A percentile compares a stretch with the other conserved stretches of the same genome.
Evolutionary conservation across 2,797 vertebrate genomes (phyloP).

Genomic region (Parambassis ranga): DNA sequence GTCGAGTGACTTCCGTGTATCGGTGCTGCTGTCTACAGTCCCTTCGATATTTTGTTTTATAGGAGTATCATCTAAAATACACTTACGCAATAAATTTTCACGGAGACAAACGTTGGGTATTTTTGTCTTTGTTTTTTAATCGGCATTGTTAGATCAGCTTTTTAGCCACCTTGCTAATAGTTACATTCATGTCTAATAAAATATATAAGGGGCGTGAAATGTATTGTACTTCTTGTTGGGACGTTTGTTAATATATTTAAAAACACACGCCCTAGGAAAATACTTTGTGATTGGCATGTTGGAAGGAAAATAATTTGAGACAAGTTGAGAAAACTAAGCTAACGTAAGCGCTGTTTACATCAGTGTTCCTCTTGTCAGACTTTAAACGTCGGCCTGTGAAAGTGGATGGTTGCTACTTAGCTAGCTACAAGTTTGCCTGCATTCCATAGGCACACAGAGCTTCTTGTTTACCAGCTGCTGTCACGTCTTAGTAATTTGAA

Average conservation of each 20-base stretch:
- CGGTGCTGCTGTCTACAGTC: background rate
- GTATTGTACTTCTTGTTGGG: background rate
- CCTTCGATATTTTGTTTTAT: background rate
- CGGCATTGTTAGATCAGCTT: constrained; percentile 32
- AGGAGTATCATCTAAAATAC: background rate
- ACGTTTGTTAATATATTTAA: background rate
- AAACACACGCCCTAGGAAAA: too few relatives aligned
- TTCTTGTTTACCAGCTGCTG: background rate
- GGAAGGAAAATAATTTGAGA: background rate
- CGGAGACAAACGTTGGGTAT: background rate
- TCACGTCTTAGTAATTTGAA: background rate
- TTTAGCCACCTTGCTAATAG: constrained; percentile 25
- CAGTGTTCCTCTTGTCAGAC: background rate
- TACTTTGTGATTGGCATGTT: background rate
- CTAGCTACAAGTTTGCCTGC: constrained; percentile 29
- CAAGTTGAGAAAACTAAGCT: background rate
- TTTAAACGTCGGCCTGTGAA: background rate
- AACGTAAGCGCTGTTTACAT: constrained; percentile 9
- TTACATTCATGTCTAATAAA: background rate
- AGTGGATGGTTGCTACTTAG: constrained; percentile 1
- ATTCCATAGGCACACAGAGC: constrained; percentile 37
- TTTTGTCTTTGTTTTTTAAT: constrained; percentile 15
- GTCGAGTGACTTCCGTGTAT: constrained; percentile 62
- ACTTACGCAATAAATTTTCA: background rate
- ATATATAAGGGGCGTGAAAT: too few relatives aligned